Percentiles rank a stretch among this genome's conserved stretches.
Conservation (phyloP, 1,140 invertebrate species). For the Lethocerus indicus region DNA sequence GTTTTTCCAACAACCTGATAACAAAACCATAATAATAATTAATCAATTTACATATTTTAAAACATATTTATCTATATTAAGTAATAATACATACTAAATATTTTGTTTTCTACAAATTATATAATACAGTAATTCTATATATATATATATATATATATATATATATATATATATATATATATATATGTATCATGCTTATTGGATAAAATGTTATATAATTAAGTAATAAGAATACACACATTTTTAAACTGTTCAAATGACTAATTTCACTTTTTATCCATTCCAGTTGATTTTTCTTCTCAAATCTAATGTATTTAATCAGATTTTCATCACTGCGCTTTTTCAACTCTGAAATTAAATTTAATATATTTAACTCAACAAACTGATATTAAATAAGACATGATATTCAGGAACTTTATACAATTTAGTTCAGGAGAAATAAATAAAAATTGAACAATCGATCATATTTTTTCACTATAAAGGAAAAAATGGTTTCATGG, state of each 20-base stretch:
- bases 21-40: background rate
- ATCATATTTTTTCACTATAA: background rate
- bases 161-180: background rate
- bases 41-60: background rate
- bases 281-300: conserved; percentile 30
- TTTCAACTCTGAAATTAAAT: background rate
- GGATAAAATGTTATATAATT: background rate
- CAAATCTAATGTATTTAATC: conserved; percentile 22
- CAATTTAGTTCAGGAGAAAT: background rate
- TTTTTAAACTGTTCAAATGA: conserved; percentile 30
- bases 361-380: background rate
- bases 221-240: conserved; percentile 19
- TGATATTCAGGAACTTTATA: background rate
- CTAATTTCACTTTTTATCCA: conserved; percentile 34
- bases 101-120: background rate
- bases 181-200: background rate
- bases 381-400: background rate
- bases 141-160: background rate
- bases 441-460: background rate
- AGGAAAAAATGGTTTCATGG: background rate
- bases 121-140: background rate
- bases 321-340: conserved; percentile 1
- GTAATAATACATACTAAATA: background rate
- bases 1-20: conserved; percentile 14
- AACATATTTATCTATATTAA: background rate